A percentile compares a stretch with the other conserved stretches of the same genome.
Conservation (phyloP, 2,888 invertebrate genomes). For the Stegana nigrithorax region DNA sequence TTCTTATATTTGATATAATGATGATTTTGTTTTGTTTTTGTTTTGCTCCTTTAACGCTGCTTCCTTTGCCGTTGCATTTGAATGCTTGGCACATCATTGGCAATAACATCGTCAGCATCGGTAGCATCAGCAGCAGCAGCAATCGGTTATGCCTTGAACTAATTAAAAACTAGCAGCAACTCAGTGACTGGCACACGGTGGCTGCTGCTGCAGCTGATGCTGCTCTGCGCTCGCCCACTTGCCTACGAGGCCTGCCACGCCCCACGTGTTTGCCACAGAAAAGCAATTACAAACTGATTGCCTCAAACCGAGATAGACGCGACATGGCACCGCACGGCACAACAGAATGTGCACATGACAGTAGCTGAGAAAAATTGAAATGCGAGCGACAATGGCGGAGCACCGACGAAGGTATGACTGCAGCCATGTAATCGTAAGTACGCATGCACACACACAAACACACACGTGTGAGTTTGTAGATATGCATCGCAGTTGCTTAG, state of each 20-base stretch:
- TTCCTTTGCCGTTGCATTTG: no score
- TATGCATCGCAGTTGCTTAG: no score
- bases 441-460: slow-evolving; percentile 8
- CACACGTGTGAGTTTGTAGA: no score
- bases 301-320: slow-evolving; percentile 42
- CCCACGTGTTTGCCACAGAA: slow-evolving; percentile 36
- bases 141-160: neutral
- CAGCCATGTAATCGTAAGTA: slow-evolving; percentile 19
- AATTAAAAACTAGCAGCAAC: neutral
- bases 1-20: neutral
- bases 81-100: slow-evolving; percentile 48
- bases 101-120: neutral
- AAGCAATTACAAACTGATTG: slow-evolving; percentile 68
- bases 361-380: slow-evolving; percentile 47
- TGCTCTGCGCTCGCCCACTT: neutral
- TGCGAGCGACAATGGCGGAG: slow-evolving; percentile 29
- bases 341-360: slow-evolving; percentile 24
- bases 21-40: neutral
- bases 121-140: neutral
- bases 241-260: neutral
- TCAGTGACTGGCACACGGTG: neutral
- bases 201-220: no score
- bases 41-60: neutral
- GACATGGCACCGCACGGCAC: no score
- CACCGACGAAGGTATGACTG: slow-evolving; percentile 19